These are phyloP conservation scores for Diorhabda sublineata DNA, from an alignment of 1,140 invertebrate species.

Conservation along the genomic window DNA sequence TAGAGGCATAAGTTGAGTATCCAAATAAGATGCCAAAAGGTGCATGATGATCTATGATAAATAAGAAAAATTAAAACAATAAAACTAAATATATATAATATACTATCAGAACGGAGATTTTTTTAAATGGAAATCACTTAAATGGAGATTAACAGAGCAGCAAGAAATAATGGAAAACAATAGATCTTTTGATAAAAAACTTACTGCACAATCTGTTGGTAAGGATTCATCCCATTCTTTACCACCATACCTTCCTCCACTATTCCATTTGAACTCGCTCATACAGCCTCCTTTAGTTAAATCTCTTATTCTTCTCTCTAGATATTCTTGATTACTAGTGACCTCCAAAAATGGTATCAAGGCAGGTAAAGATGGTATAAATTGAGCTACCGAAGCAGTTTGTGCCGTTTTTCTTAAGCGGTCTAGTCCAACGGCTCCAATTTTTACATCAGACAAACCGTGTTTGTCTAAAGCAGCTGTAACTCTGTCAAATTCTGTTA, in stretches of 20 bases:
- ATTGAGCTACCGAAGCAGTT: slow-evolving; percentile 51
- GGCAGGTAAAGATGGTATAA: slow-evolving; percentile 64
- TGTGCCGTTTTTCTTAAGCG: slow-evolving; percentile 65
- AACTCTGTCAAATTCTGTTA: slow-evolving; percentile 65
- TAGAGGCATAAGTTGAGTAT: slow-evolving; percentile 71
- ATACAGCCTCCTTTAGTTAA: slow-evolving; percentile 74
- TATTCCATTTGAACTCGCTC: slow-evolving; percentile 78
- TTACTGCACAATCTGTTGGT: slow-evolving; percentile 75
- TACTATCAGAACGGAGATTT: too few relatives aligned
- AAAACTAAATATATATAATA: too few relatives aligned
- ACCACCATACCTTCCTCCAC: slow-evolving; percentile 64
- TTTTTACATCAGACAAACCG: slow-evolving; percentile 64
- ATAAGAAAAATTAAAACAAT: too few relatives aligned
- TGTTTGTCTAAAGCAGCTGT: slow-evolving; percentile 62
- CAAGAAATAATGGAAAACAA: not conserved
- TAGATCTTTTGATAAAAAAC: slow-evolving; percentile 30
- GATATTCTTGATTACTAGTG: slow-evolving; percentile 76
- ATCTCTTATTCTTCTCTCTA: slow-evolving; percentile 71
- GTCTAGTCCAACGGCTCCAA: slow-evolving; percentile 67
- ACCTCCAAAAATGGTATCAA: slow-evolving; percentile 75
- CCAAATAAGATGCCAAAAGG: slow-evolving; percentile 74
- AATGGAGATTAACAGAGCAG: too few relatives aligned
- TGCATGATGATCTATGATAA: slow-evolving; percentile 72
- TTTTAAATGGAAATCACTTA: too few relatives aligned
- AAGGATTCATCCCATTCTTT: slow-evolving; percentile 75